Conservation (phyloP, 2,113 vertebrate species). For the Grus americana region DNA sequence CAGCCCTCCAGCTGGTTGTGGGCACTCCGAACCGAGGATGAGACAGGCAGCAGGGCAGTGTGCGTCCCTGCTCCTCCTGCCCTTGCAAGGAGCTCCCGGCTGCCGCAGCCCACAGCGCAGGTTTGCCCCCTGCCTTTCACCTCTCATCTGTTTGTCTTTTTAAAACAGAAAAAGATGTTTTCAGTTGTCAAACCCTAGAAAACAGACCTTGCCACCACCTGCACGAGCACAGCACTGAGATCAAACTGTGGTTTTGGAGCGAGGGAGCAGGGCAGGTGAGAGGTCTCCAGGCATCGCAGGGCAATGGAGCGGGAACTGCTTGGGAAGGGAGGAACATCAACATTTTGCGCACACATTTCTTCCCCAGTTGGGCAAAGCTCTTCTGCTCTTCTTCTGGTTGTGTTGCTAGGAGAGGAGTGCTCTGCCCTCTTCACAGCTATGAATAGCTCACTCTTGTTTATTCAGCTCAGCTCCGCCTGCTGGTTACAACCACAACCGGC, state of each 20-base stretch:
- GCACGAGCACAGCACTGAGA: rapidly evolving
- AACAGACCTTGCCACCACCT: neutral
- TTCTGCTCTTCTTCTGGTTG: conserved; percentile 47
- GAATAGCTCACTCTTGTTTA: conserved; percentile 65
- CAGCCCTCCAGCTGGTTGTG: neutral
- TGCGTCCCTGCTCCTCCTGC: neutral
- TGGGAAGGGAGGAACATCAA: neutral
- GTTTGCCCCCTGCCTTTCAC: neutral
- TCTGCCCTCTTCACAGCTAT: conserved; percentile 64
- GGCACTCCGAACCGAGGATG: neutral
- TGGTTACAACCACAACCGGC: conserved; percentile 65
- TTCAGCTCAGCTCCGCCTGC: conserved; percentile 67
- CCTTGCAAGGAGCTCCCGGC: rapidly evolving
- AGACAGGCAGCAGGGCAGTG: neutral
- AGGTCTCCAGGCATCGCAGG: neutral
- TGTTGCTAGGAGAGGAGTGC: conserved; percentile 72
- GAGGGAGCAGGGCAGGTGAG: neutral
- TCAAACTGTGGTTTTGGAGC: neutral
- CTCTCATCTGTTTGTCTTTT: neutral
- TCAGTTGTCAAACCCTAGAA: neutral
- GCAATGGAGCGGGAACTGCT: neutral
- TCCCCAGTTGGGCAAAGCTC: conserved; percentile 55
- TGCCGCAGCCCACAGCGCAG: rapidly evolving
- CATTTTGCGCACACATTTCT: neutral
- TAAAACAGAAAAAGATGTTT: neutral